Evolutionary conservation across 2,797 vertebrate species (phyloP).

Genomic region (Trachops cirrhosus): DNA sequence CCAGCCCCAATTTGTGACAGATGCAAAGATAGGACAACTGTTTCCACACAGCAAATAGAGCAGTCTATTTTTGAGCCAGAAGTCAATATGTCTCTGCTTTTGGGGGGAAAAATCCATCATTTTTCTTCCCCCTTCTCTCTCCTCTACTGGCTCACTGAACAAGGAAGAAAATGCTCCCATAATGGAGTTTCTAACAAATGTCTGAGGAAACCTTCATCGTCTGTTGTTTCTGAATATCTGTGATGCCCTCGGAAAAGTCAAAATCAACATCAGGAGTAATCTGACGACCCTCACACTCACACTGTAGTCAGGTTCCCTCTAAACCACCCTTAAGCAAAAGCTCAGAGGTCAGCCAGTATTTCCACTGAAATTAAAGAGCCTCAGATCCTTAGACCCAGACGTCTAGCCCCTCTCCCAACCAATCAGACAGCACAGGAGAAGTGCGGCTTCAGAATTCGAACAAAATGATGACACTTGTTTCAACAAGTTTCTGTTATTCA

Average conservation of each 20-base stretch:
- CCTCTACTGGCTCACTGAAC: background rate
- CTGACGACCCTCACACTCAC: background rate
- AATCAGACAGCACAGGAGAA: background rate
- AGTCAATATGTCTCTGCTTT: conserved; percentile 47
- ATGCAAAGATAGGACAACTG: background rate
- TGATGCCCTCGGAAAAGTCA: conserved; percentile 21
- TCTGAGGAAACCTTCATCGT: background rate
- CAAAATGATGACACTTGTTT: background rate
- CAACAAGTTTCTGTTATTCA: background rate
- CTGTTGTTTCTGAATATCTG: background rate
- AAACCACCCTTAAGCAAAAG: background rate
- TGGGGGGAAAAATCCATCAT: background rate
- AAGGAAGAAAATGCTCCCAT: background rate
- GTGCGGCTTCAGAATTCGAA: background rate
- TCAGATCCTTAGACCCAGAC: background rate
- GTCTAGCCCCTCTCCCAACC: too few relatives aligned
- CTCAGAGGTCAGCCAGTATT: background rate
- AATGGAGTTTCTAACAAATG: background rate
- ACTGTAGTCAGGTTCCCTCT: background rate
- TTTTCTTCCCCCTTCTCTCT: background rate
- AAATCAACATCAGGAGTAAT: background rate
- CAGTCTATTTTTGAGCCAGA: conserved; percentile 36
- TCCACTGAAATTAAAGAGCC: background rate
- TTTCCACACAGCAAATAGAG: conserved; percentile 25
- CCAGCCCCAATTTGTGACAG: background rate